These are phyloP conservation scores for Sarcophaga rosellei DNA, from an alignment of 2,888 invertebrate genomes.

Conservation along the genomic window DNA sequence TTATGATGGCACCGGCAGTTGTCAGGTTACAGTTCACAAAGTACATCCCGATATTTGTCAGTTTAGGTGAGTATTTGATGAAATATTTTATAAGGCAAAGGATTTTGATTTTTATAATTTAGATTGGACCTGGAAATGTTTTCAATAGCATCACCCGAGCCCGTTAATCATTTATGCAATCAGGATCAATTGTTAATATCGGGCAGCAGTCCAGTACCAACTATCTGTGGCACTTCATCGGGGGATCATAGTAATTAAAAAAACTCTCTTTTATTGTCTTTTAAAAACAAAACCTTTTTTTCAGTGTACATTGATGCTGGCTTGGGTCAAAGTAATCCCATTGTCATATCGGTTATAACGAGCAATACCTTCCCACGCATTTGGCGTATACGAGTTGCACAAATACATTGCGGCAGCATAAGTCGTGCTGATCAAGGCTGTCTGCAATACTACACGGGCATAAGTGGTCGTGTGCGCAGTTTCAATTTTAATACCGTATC, in stretches of 20 bases:
- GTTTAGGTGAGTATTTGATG: constrained; percentile 84
- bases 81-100: not conserved
- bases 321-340: constrained; percentile 85
- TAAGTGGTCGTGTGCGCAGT: constrained; percentile 90
- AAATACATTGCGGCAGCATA: constrained; percentile 89
- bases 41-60: constrained; percentile 91
- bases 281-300: constrained; percentile 52
- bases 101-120: constrained; percentile 11
- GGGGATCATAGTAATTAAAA: constrained; percentile 88
- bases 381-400: constrained; percentile 91
- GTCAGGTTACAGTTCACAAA: constrained; percentile 91
- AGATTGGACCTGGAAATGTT: constrained; percentile 92
- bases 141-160: constrained; percentile 88
- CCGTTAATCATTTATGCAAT: constrained; percentile 89
- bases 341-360: constrained; percentile 91
- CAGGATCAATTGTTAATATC: constrained; percentile 93
- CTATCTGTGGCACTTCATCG: constrained; percentile 90
- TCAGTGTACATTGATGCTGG: constrained; percentile 93
- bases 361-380: constrained; percentile 88
- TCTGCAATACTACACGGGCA: constrained; percentile 83
- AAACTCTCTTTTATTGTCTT: no score
- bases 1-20: constrained; percentile 91
- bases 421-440: constrained; percentile 83
- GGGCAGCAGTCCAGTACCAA: constrained; percentile 89
- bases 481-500: constrained; percentile 91